Conservation (phyloP, 2,113 vertebrate species). For the Malurus cyaneus region DNA sequence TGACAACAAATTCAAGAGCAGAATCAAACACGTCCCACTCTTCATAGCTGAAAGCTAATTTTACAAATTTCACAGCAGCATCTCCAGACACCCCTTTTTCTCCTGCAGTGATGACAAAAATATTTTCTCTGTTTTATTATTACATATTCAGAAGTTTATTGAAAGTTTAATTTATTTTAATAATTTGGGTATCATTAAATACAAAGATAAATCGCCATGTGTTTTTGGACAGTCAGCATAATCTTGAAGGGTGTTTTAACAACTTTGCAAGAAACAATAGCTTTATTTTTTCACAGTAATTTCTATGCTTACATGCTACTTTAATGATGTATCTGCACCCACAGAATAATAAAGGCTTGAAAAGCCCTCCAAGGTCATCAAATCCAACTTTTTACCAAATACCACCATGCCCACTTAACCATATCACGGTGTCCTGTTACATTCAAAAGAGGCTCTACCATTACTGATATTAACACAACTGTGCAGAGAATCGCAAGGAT, state of each 20-base stretch:
- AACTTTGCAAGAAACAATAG: background rate
- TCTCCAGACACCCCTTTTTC: constrained; percentile 77
- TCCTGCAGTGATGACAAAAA: constrained; percentile 67
- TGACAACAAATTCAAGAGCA: constrained; percentile 68
- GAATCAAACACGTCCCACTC: constrained; percentile 81
- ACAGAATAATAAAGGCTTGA: background rate
- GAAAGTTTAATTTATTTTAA: background rate
- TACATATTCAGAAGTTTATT: background rate
- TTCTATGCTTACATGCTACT: background rate
- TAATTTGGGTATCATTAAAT: background rate
- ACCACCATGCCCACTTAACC: background rate
- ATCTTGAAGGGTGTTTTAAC: background rate
- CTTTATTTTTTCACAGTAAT: background rate
- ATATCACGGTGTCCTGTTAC: background rate
- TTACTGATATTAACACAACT: background rate
- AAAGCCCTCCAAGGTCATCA: background rate
- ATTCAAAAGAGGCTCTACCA: background rate
- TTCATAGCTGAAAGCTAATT: constrained; percentile 87
- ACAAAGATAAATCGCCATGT: background rate
- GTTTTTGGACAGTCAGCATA: background rate
- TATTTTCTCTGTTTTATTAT: background rate
- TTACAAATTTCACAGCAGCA: constrained; percentile 85
- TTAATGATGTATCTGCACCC: background rate
- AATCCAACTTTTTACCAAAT: background rate
- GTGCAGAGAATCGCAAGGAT: background rate